Base-by-base conservation (phyloP, 2,888 invertebrate genomes). In the Mechanitis mazaeus region DNA sequence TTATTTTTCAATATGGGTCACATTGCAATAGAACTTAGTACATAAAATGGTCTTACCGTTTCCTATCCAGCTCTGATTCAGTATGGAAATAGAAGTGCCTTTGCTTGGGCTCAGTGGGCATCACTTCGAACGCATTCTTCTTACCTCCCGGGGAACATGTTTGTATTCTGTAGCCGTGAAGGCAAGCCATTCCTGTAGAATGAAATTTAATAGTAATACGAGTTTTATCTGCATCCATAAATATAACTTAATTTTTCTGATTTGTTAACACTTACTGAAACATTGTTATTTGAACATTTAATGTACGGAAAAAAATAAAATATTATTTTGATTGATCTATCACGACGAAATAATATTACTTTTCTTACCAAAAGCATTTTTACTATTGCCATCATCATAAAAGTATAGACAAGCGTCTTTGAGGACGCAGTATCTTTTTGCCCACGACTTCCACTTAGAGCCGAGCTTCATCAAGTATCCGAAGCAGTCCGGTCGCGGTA, bases 351-450 rank as follows among this genome's bases (percentile, higher is more conserved):
- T 3, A 35, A 31, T 33, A 50, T 35, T 3, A 35, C 42, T 56
- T 11, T 46, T 75, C 82, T 89, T 85, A 96, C 98, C 98, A 83
- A 97, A 95, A 68, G 98, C 97, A 79, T 92, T 94, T 80, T 95
- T 95, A 73, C 97, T 95, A 78, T 94, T 95, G 3, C 94, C 94
- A 80, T 97, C 97, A 71, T 94, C 94, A 86, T 97, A 98, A 85
- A 98, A 97, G 87, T 97, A 98, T 33, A 98, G 92, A 72, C 97
- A 97, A 54, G 97, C 98, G 81, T 98, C 97, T 83, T 98, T 98
- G 55, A 98, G 92, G 45, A 98, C 96, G 90, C 97, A 98, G 88
- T 97, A 98, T 59, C 97, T 92, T 75, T 95, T 94, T 65, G 95
- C 95, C 97, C 98, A 98, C 31, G 95, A 94, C 77, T 95, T 95